phyloP scores from a whole-genome alignment of 1,140 invertebrate genomes.

The Wasmannia auropunctata region DNA sequence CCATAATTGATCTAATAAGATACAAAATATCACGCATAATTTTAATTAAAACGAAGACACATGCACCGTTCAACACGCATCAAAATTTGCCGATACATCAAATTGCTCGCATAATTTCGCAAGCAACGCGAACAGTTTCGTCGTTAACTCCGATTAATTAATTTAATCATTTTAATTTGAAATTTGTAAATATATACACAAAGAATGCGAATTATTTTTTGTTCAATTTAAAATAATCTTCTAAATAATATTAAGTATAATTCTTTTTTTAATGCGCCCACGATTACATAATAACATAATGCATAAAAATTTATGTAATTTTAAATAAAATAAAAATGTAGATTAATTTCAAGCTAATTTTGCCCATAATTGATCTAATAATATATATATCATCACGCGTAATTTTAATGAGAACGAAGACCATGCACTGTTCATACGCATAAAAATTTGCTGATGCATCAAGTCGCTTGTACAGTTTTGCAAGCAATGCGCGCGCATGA shows the following conservation, averaged over 20 bases:
- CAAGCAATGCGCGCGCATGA: conserved; percentile 2
- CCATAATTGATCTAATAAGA: neutral
- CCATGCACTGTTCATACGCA: conserved; percentile 30
- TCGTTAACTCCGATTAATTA: conserved; percentile 10
- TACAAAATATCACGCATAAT: neutral
- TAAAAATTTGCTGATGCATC: conserved; percentile 47
- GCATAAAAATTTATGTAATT: neutral
- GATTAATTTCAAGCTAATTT: neutral
- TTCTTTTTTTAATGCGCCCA: neutral
- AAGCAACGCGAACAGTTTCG: conserved; percentile 20
- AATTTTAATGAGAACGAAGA: neutral
- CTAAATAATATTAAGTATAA: neutral
- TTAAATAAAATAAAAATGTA: neutral
- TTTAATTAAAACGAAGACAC: neutral
- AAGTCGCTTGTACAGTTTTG: conserved; percentile 22
- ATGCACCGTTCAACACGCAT: conserved; percentile 29
- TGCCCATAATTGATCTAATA: neutral
- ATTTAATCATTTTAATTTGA: neutral
- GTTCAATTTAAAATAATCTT: neutral
- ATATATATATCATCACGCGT: neutral
- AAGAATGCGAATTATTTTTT: neutral
- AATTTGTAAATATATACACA: neutral
- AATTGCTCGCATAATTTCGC: conserved; percentile 34
- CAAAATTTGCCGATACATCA: conserved; percentile 46
- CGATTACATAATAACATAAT: no score